A percentile compares a stretch with the other conserved stretches of the same genome.
Evolutionary conservation across 2,797 vertebrate genomes (phyloP).

Genomic region (Natrix natrix): DNA sequence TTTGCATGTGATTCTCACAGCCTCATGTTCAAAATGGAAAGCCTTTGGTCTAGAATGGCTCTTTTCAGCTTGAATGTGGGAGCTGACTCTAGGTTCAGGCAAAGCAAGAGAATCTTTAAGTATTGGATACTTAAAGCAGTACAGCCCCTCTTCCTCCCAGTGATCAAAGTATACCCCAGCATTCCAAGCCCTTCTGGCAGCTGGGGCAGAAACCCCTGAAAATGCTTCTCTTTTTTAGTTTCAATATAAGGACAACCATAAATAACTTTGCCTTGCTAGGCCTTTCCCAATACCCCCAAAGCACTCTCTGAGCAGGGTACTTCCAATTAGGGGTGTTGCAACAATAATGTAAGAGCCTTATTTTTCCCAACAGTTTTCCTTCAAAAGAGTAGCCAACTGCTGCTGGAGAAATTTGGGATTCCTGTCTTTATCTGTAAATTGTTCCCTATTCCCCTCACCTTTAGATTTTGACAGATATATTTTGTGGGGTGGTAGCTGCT

Average conservation of each 20-base stretch:
- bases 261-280: neutral
- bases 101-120: neutral
- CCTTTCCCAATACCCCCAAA: neutral
- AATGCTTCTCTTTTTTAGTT: no score
- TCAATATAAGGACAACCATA: neutral
- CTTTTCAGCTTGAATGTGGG: neutral
- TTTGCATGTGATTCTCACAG: neutral
- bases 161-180: neutral
- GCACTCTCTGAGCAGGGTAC: neutral
- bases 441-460: neutral
- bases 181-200: neutral
- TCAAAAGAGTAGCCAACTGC: neutral
- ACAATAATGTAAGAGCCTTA: neutral
- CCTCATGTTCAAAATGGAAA: neutral
- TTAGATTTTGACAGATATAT: neutral
- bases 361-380: neutral
- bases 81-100: no score
- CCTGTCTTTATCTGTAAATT: neutral
- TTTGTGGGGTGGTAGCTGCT: neutral
- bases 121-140: neutral
- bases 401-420: neutral
- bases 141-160: neutral
- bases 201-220: neutral
- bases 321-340: neutral
- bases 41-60: neutral